phyloP scores from a whole-genome alignment of 1,140 invertebrate genomes.

The Papilio glaucus region DNA sequence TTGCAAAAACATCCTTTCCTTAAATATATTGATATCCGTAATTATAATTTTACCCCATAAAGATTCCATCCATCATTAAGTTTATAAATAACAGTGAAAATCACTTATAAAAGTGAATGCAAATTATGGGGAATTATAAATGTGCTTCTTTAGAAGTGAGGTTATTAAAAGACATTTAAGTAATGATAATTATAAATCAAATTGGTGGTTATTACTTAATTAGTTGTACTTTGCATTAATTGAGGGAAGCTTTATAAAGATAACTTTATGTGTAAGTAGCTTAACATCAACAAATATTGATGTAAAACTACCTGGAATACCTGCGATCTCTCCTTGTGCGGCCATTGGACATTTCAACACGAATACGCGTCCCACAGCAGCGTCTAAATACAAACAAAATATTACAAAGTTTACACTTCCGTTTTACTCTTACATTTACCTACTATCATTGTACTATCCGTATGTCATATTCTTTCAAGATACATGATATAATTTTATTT shows the following conservation, averaged over 20 bases:
- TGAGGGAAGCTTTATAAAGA: not conserved
- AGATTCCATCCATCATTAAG: too few relatives aligned
- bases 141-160: not conserved
- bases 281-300: slow-evolving; percentile 9
- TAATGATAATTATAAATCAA: not conserved
- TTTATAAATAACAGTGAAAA: too few relatives aligned
- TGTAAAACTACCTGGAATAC: slow-evolving; percentile 69
- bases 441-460: too few relatives aligned
- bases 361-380: slow-evolving; percentile 92
- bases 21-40: not conserved
- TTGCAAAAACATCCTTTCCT: not conserved
- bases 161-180: slow-evolving; percentile 7
- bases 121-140: not conserved
- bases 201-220: slow-evolving; percentile 10
- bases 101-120: not conserved
- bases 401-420: not conserved
- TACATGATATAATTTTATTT: too few relatives aligned
- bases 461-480: too few relatives aligned
- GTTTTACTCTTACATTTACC: too few relatives aligned
- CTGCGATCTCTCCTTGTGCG: slow-evolving; percentile 89
- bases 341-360: slow-evolving; percentile 95
- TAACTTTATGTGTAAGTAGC: slow-evolving; percentile 16
- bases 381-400: slow-evolving; percentile 83
- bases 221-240: slow-evolving; percentile 11
- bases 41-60: too few relatives aligned